A percentile compares a stretch with the other conserved stretches of the same genome.
These are phyloP conservation scores for Pristis pectinata DNA, from an alignment of 2,797 vertebrate genomes.

Conservation along the genomic window DNA sequence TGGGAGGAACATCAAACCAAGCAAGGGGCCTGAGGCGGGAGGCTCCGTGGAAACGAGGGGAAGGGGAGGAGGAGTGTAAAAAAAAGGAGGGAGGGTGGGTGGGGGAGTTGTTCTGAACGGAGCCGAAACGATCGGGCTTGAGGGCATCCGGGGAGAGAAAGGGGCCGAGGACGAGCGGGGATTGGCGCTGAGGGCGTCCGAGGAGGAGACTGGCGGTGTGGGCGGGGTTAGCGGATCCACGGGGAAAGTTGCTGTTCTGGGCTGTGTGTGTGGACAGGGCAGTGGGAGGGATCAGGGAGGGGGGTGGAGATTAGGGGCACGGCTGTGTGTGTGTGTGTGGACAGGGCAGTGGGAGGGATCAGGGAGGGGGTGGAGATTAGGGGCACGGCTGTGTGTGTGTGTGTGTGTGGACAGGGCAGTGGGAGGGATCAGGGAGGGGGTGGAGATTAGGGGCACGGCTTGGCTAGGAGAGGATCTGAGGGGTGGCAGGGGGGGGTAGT, in stretches of 20 bases:
- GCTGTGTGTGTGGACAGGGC: slow-evolving; percentile 33
- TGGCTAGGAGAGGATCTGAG: neutral
- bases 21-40: slow-evolving; percentile 35
- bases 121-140: neutral
- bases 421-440: neutral
- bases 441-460: neutral
- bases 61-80: slow-evolving; percentile 48
- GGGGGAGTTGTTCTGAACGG: neutral
- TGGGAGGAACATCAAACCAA: neutral
- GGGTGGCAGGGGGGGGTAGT: too few species aligned
- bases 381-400: too few species aligned
- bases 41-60: slow-evolving; percentile 41
- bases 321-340: slow-evolving; percentile 35
- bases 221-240: neutral
- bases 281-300: neutral
- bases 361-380: neutral
- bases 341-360: neutral
- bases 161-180: slow-evolving; percentile 40
- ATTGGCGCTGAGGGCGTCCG: slow-evolving; percentile 40
- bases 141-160: slow-evolving; percentile 48
- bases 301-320: neutral
- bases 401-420: slow-evolving; percentile 34
- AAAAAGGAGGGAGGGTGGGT: neutral
- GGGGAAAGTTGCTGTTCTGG: neutral
- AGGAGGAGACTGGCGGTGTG: slow-evolving; percentile 40